phyloP scores from a whole-genome alignment of 2,797 vertebrate species.

The Menidia menidia region DNA sequence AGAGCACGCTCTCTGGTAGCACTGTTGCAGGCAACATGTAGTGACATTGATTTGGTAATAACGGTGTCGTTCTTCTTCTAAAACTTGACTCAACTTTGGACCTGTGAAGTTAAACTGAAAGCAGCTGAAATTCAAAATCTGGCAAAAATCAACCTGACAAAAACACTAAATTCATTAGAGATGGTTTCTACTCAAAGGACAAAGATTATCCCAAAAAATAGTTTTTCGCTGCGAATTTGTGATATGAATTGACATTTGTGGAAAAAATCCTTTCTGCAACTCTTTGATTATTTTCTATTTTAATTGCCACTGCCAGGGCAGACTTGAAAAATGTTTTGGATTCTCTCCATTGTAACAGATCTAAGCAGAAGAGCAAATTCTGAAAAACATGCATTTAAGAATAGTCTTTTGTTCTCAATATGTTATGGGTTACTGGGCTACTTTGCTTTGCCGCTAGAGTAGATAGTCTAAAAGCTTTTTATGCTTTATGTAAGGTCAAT shows the following conservation, averaged over 20 bases:
- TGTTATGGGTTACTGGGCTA: constrained; percentile 27
- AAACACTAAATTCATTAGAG: constrained; percentile 14
- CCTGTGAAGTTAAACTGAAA: constrained; percentile 21
- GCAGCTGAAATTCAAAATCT: constrained; percentile 32
- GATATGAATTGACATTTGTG: constrained; percentile 39
- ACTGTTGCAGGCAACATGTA: not conserved
- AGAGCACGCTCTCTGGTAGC: constrained; percentile 27
- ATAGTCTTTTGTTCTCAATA: constrained; percentile 31
- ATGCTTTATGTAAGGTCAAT: constrained; percentile 26
- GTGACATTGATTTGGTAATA: constrained; percentile 1
- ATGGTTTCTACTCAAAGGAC: constrained; percentile 18
- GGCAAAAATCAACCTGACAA: constrained; percentile 21
- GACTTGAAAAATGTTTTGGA: constrained; percentile 30
- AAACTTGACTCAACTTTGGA: constrained; percentile 16
- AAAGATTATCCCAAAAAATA: constrained; percentile 13
- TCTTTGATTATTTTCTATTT: constrained; percentile 42
- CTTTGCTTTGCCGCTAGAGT: constrained; percentile 20
- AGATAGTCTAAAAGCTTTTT: constrained; percentile 32
- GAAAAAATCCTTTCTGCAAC: constrained; percentile 22
- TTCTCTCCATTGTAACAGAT: constrained; percentile 38
- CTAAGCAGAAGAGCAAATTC: constrained; percentile 23
- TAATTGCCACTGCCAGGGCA: constrained; percentile 25
- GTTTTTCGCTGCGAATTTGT: constrained; percentile 32
- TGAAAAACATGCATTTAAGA: constrained; percentile 18
- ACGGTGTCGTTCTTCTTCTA: constrained; percentile 11